Evolutionary conservation across 2,888 invertebrate species (phyloP).

Genomic region (Calephelis perditalis): DNA sequence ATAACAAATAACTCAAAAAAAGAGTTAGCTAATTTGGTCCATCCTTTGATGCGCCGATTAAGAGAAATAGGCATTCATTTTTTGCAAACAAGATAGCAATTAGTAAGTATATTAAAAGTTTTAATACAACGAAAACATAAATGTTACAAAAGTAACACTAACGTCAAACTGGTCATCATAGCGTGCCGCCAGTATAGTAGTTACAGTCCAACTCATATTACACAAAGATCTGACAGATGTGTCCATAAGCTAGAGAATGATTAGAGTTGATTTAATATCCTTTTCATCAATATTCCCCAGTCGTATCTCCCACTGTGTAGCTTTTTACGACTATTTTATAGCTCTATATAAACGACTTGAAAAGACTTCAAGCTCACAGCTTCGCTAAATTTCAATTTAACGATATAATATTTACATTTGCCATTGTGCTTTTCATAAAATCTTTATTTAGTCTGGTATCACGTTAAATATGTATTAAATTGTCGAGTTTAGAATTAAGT

Average conservation of each 20-base stretch:
- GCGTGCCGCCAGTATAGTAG: too few species aligned
- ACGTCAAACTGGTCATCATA: too few species aligned
- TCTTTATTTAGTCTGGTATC: conserved; percentile 2
- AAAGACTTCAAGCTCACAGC: conserved; percentile 4
- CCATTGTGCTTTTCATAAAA: conserved; percentile 2
- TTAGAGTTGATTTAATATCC: conserved; percentile 25
- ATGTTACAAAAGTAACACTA: too few species aligned
- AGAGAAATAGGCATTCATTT: too few species aligned
- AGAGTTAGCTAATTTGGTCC: too few species aligned
- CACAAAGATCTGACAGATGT: not conserved
- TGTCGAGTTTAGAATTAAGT: not conserved
- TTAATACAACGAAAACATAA: too few species aligned
- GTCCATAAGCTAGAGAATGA: conserved; percentile 20
- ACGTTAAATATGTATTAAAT: not conserved
- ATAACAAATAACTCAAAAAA: too few species aligned
- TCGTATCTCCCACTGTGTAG: conserved; percentile 23
- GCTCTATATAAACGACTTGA: conserved; percentile 19
- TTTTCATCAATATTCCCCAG: conserved; percentile 21
- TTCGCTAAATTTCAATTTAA: conserved; percentile 8
- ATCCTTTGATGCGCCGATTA: too few species aligned
- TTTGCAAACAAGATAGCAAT: too few species aligned
- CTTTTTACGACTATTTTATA: conserved; percentile 28
- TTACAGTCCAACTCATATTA: too few species aligned
- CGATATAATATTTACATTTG: conserved; percentile 11
- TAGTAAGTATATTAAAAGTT: too few species aligned